Base-by-base conservation (phyloP, 2,888 invertebrate genomes). In the Lingula anatina region DNA sequence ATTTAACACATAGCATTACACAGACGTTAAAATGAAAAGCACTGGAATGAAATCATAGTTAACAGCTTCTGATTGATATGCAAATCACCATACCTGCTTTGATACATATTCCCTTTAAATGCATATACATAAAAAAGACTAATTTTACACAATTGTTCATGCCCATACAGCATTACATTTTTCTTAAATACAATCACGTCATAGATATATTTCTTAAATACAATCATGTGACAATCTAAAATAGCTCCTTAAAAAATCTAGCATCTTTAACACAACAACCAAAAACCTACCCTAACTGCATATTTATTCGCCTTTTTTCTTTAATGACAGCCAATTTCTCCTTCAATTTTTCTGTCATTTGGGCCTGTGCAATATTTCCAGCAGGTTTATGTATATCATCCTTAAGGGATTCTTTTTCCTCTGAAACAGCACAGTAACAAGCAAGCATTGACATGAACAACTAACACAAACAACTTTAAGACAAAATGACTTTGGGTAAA, bases 371-470 rank as follows among this genome's bases (percentile, higher is more conserved):
- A 47, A 78, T 56, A 57, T 80, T 83, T 45, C 75, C 73, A 4
- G 82, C 76, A 21, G 80, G 79, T 28, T 70, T 75, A 64, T 82
- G 82, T 2, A 81, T 75, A 62, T 73, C 74, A 46, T 68, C 70
- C n/a, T 57, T 44, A 12, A 44, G 36, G 3, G 27, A 59, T 52
- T 28, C 65, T 65, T 54, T 73, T 75, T 69, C 77, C 26, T 89
- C 89, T 21, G 90, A 86, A 79, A 90, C 90, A 70, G 90, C 90
- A 46, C n/a, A n/a, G n/a, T n/a, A n/a, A n/a, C n/a, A n/a, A n/a
- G n/a, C n/a, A n/a, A n/a, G n/a, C n/a, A n/a, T n/a, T n/a, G n/a
- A n/a, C n/a, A n/a, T n/a, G n/a, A n/a, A n/a, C n/a, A n/a, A n/a
- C n/a, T n/a, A n/a, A n/a, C n/a, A n/a, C n/a, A n/a, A n/a, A n/a